A percentile compares a stretch with the other conserved stretches of the same genome.
Evolutionary conservation across 1,140 invertebrate species (phyloP).

Genomic region (Bombus sibiricus): DNA sequence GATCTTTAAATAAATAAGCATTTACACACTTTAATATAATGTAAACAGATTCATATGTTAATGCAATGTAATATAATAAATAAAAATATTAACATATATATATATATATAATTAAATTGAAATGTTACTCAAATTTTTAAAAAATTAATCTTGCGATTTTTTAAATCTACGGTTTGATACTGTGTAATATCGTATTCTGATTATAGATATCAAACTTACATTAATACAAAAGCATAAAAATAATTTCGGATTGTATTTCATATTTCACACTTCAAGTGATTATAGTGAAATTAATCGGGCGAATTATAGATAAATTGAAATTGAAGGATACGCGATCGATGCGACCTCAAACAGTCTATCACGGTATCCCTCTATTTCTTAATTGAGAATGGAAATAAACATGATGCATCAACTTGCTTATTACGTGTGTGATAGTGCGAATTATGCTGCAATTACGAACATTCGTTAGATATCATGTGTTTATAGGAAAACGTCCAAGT

Average conservation of each 20-base stretch:
- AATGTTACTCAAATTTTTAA: background rate
- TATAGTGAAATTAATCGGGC: background rate
- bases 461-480: background rate
- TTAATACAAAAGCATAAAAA: background rate
- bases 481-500: background rate
- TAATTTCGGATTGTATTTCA: background rate
- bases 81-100: background rate
- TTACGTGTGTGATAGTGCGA: too few relatives aligned
- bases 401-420: slow-evolving; percentile 7
- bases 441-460: background rate
- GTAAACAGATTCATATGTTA: too few relatives aligned
- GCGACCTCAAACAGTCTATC: slow-evolving; percentile 23
- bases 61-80: too few relatives aligned
- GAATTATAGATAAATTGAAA: background rate
- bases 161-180: background rate
- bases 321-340: background rate
- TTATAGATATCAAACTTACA: background rate
- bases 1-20: background rate
- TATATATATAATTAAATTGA: background rate
- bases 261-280: background rate
- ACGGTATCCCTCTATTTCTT: background rate
- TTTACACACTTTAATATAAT: background rate
- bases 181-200: background rate
- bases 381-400: slow-evolving; percentile 12
- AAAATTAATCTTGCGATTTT: background rate